Conservation (phyloP, 2,888 invertebrate species). For the Stenodema calcarata region DNA sequence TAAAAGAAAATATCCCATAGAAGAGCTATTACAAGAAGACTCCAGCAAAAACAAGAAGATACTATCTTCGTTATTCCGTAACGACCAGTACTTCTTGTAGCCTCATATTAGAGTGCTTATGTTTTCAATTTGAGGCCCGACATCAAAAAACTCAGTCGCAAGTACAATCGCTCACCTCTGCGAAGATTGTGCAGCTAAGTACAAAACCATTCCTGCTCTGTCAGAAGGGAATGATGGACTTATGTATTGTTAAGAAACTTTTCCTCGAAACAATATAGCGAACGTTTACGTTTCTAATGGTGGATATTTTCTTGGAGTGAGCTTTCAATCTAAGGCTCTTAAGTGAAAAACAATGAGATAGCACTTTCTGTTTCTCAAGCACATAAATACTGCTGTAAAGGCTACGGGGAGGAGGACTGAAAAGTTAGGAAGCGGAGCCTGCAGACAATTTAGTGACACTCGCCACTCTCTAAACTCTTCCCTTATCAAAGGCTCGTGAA, state of each 20-base stretch:
- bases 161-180: too few relatives aligned
- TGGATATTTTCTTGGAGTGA: neutral
- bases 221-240: too few relatives aligned
- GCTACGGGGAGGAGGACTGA: neutral
- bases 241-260: neutral
- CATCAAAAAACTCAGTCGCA: too few relatives aligned
- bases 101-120: too few relatives aligned
- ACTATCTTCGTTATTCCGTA: too few relatives aligned
- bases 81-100: too few relatives aligned
- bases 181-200: too few relatives aligned
- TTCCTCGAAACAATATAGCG: neutral
- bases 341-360: conserved; percentile 3
- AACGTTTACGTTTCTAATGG: neutral
- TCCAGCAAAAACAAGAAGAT: too few relatives aligned
- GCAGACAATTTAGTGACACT: neutral
- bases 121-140: too few relatives aligned
- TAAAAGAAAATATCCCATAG: too few relatives aligned
- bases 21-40: too few relatives aligned
- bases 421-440: neutral
- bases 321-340: neutral
- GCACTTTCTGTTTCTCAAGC: neutral
- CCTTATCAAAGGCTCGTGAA: neutral
- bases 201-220: too few relatives aligned
- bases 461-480: neutral
- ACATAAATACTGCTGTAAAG: neutral